These are phyloP conservation scores for Tetragonula clypearis DNA, from an alignment of 1,140 invertebrate genomes.

Conservation along the genomic window DNA sequence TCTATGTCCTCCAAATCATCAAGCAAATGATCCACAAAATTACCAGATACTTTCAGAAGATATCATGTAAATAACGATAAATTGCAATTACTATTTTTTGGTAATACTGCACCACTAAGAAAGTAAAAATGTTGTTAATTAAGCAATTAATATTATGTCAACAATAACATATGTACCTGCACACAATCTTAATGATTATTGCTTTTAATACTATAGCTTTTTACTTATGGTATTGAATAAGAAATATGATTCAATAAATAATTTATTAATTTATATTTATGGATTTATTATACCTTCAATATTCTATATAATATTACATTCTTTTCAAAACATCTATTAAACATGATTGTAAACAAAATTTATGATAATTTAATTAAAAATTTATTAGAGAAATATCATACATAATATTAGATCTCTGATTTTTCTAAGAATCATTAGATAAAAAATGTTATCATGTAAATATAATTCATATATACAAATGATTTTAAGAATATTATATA, in stretches of 20 bases:
- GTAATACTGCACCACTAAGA: constrained; percentile 33
- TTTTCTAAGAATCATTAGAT: neutral
- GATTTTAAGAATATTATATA: constrained; percentile 31
- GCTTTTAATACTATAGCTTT: constrained; percentile 48
- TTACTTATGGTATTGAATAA: constrained; percentile 20
- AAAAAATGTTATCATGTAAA: constrained; percentile 17
- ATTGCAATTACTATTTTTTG: constrained; percentile 37
- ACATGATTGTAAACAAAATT: constrained; percentile 17
- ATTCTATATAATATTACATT: neutral
- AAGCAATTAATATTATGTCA: constrained; percentile 44
- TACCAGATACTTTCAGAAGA: constrained; percentile 87
- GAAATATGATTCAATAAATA: constrained; percentile 49
- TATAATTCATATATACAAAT: constrained; percentile 46
- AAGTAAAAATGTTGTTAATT: constrained; percentile 25
- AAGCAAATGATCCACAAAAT: constrained; percentile 84
- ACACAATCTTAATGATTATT: constrained; percentile 37
- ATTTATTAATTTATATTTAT: constrained; percentile 34
- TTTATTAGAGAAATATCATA: constrained; percentile 5
- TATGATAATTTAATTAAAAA: neutral
- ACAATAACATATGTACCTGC: constrained; percentile 45
- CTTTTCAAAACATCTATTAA: neutral
- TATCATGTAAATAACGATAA: constrained; percentile 67
- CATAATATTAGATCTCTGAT: neutral
- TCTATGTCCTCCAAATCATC: constrained; percentile 89
- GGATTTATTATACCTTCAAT: constrained; percentile 12